These are phyloP conservation scores for Auanema freiburgensis DNA, from an alignment of 2,888 invertebrate genomes.

Conservation along the genomic window DNA sequence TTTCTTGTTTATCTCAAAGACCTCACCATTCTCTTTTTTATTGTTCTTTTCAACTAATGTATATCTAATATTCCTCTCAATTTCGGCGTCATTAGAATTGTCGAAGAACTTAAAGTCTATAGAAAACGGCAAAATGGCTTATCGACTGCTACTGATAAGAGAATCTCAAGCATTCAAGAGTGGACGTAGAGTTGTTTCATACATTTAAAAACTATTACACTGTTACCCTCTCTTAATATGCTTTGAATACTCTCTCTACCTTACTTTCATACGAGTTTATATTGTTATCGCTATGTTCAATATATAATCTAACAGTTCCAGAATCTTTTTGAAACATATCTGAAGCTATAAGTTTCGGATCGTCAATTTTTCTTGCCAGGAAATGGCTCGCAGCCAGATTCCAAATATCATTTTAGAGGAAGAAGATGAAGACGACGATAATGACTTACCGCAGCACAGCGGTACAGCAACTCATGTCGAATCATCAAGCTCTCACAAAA, in stretches of 20 bases:
- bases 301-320: too few species aligned
- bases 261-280: conserved; percentile 1
- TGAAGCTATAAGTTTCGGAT: background rate
- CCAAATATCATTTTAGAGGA: conserved; percentile 19
- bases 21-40: background rate
- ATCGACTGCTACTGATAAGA: conserved; percentile 4
- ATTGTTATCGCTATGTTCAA: too few species aligned
- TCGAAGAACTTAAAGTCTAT: background rate
- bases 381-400: conserved; percentile 8
- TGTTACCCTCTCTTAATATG: too few species aligned
- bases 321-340: background rate
- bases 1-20: background rate
- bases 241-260: background rate
- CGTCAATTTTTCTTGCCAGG: background rate
- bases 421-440: conserved; percentile 17
- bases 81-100: background rate
- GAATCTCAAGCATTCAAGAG: background rate
- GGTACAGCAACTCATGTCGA: too few species aligned
- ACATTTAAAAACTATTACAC: too few species aligned
- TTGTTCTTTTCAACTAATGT: background rate
- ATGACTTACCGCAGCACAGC: too few species aligned
- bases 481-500: too few species aligned
- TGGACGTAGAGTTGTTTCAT: background rate
- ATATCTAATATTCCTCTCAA: background rate
- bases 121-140: conserved; percentile 5